phyloP scores from a whole-genome alignment of 1,140 invertebrate species.

The Trichomalopsis sarcophagae region DNA sequence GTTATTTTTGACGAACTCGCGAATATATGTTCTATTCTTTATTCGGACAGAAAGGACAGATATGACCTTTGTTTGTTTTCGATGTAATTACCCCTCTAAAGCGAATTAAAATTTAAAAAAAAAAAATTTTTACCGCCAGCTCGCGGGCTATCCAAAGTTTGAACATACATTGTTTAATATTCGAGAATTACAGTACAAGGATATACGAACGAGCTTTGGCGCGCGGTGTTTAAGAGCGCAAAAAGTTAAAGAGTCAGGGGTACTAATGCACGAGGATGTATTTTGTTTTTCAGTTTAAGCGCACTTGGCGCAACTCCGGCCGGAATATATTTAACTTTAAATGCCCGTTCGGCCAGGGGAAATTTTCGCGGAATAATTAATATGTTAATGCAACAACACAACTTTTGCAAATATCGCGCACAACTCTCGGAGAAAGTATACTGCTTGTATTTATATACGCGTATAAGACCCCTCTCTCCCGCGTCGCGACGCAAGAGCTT shows the following conservation, averaged over 20 bases:
- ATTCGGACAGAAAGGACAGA: too few relatives aligned
- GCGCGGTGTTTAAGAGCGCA: constrained; percentile 14
- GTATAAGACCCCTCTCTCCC: too few relatives aligned
- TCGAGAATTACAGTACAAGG: constrained; percentile 5
- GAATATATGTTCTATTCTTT: too few relatives aligned
- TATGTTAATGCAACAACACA: constrained; percentile 26
- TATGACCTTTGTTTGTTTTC: too few relatives aligned
- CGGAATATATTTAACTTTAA: constrained; percentile 43
- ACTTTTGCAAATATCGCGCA: constrained; percentile 31
- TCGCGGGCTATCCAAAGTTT: not conserved
- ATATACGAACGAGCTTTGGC: constrained; percentile 28
- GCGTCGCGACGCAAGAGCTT: too few relatives aligned
- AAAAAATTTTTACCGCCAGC: not conserved
- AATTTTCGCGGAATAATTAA: constrained; percentile 28
- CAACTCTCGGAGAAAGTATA: not conserved
- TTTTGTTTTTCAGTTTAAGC: constrained; percentile 3
- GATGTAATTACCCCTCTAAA: not conserved
- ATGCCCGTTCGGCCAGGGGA: not conserved
- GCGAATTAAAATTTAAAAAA: not conserved
- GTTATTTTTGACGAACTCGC: not conserved
- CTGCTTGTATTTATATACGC: too few relatives aligned
- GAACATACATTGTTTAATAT: constrained; percentile 23
- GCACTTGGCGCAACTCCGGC: constrained; percentile 23
- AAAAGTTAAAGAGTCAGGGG: constrained; percentile 24
- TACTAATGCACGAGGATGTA: constrained; percentile 37